These are phyloP conservation scores for Neodontobutis hainanensis DNA, from an alignment of 2,113 vertebrate genomes.

Conservation along the genomic window DNA sequence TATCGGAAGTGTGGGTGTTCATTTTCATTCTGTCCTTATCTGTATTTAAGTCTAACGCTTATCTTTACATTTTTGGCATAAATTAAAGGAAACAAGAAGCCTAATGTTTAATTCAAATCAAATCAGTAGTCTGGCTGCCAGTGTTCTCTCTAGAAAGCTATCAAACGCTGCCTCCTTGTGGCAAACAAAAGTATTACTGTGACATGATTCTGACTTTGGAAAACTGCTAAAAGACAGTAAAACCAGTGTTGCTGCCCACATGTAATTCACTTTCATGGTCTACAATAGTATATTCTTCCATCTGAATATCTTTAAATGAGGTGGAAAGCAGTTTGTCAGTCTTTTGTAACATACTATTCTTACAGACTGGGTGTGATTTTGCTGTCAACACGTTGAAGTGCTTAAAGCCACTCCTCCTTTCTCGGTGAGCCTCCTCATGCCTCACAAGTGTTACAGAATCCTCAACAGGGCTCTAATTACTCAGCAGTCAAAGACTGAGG, in stretches of 20 bases:
- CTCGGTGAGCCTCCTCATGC: constrained; percentile 26
- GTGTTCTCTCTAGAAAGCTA: neutral
- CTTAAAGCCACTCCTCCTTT: constrained; percentile 4
- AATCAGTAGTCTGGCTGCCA: neutral
- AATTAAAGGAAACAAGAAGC: neutral
- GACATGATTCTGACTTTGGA: neutral
- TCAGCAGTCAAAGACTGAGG: neutral
- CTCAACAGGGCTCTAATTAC: constrained; percentile 51
- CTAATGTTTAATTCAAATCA: neutral
- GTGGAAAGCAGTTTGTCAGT: neutral
- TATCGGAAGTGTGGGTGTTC: fast-evolving
- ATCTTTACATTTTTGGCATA: constrained; percentile 6
- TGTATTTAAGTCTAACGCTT: neutral
- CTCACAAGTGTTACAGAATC: constrained; percentile 51
- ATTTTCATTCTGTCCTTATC: neutral
- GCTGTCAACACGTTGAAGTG: neutral
- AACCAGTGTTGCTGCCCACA: neutral
- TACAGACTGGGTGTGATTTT: constrained; percentile 21
- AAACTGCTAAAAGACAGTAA: neutral
- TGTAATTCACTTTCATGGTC: neutral
- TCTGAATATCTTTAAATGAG: neutral
- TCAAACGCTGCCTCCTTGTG: constrained; percentile 44
- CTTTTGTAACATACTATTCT: neutral
- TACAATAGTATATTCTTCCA: neutral
- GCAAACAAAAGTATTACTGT: constrained; percentile 15